Conservation (phyloP, 2,113 vertebrate genomes). For the Spheniscus mendiculus region DNA sequence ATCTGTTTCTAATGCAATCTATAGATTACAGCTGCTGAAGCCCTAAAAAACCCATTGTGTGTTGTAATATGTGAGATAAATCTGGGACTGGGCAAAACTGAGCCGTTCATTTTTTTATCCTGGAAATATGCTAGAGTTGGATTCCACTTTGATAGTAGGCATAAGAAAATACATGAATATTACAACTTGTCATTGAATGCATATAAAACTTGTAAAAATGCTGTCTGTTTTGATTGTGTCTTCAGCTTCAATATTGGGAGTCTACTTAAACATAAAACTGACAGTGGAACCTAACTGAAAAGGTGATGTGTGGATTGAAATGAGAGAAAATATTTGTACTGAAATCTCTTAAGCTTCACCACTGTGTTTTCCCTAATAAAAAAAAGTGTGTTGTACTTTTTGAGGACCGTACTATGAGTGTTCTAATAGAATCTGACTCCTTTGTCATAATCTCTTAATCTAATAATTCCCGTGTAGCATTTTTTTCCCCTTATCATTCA, state of each 20-base stretch:
- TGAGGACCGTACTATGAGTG: background rate
- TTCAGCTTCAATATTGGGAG: background rate
- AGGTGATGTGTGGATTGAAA: background rate
- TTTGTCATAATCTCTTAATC: slow-evolving; percentile 13
- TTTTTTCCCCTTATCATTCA: background rate
- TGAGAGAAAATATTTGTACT: background rate
- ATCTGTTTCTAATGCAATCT: background rate
- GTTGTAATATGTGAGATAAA: background rate
- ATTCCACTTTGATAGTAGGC: background rate
- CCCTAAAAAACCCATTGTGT: background rate
- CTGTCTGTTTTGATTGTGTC: background rate
- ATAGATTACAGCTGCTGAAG: background rate
- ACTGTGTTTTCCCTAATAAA: background rate
- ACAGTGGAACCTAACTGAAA: background rate
- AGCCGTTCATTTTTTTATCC: background rate
- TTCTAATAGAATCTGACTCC: slow-evolving; percentile 39
- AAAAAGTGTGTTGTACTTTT: background rate
- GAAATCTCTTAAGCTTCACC: background rate
- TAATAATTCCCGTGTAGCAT: background rate
- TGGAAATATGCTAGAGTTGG: background rate
- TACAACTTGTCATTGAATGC: background rate
- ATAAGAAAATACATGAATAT: background rate
- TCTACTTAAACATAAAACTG: background rate
- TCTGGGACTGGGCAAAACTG: background rate
- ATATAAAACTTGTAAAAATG: background rate